Base-by-base conservation (phyloP, 2,113 vertebrate species). In the Cavia porcellus region DNA sequence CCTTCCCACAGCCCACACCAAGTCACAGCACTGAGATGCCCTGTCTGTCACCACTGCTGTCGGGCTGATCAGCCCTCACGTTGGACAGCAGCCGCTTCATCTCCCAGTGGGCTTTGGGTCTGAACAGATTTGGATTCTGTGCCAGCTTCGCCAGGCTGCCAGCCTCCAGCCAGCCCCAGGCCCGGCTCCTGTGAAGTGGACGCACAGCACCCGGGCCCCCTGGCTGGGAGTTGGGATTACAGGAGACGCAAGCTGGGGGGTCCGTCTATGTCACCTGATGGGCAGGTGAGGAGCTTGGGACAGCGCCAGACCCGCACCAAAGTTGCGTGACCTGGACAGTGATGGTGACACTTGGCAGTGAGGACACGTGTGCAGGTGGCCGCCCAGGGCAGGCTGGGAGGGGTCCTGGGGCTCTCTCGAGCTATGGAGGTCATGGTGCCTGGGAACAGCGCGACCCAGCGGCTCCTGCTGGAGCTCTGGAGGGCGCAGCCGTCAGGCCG, bases 21-120 rank as follows among this genome's bases (percentile, higher is more conserved):
- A 2, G 52, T 11, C 80, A 17, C 0, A 6, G 15, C 28, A 35
- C 77, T 25, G 3, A 20, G 19, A 10, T 1, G 3, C 17, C 61
- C 25, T 0, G 19, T 45, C 45, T 32, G 6, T 24, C 15, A 1
- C 5, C 22, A 24, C 30, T 3, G 3, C 0, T 2, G 66, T 66
- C 45, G 20, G 14, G 17, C 25, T 8, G 35, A 47, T 10, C 19
- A 1, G 25, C 32, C n/a, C 13, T 61, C 6, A 17, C 7, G 9
- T 42, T 6, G 4, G 52, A 35, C 3, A 35, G 50, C 17, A 7
- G 32, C 52, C 22, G 32, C 55, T 75, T n/a, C 8, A 2, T n/a
- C 50, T 28, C 32, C 52, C 38, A 25, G 7, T 17, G 12, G 83
- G 28, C n/a, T 64, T 30, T 11, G 20, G n/a, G 35, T 25, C 20